A percentile compares a stretch with the other conserved stretches of the same genome.
Conservation (phyloP, 2,888 invertebrate species). For the Parelbella ahira region DNA sequence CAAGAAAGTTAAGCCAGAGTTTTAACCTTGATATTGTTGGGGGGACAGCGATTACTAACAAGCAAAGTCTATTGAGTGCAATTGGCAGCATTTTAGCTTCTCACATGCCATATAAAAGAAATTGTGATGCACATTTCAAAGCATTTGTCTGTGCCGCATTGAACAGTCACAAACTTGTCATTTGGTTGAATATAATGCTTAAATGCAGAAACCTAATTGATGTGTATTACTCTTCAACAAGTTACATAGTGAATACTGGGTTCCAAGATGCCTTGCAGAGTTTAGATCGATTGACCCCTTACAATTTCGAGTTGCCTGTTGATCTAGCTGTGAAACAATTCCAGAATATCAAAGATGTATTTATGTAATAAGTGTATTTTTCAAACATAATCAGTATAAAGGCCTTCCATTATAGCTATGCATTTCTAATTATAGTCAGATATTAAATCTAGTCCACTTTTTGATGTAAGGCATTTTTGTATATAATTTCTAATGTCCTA, state of each 20-base stretch:
- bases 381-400: constrained; percentile 33
- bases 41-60: constrained; percentile 90
- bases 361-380: constrained; percentile 79
- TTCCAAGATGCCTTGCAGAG: constrained; percentile 97
- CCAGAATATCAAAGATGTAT: constrained; percentile 98
- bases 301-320: constrained; percentile 96
- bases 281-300: constrained; percentile 90
- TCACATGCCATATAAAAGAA: constrained; percentile 95
- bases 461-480: constrained; percentile 18
- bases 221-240: constrained; percentile 92
- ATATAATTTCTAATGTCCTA: too few species aligned
- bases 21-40: constrained; percentile 97
- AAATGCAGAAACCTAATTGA: constrained; percentile 90
- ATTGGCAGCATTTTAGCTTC: constrained; percentile 95
- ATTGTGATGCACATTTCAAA: constrained; percentile 98
- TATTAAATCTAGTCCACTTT: constrained; percentile 30
- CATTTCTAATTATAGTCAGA: constrained; percentile 26
- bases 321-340: constrained; percentile 98
- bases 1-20: constrained; percentile 96
- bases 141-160: constrained; percentile 98
- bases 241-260: constrained; percentile 97
- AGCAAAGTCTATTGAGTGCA: constrained; percentile 92
- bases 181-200: constrained; percentile 96
- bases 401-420: constrained; percentile 35
- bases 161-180: constrained; percentile 94